Evolutionary conservation across 2,113 vertebrate genomes (phyloP), one percentile per base, ranked within the genome.

Genomic region (Otolemur garnettii): DNA sequence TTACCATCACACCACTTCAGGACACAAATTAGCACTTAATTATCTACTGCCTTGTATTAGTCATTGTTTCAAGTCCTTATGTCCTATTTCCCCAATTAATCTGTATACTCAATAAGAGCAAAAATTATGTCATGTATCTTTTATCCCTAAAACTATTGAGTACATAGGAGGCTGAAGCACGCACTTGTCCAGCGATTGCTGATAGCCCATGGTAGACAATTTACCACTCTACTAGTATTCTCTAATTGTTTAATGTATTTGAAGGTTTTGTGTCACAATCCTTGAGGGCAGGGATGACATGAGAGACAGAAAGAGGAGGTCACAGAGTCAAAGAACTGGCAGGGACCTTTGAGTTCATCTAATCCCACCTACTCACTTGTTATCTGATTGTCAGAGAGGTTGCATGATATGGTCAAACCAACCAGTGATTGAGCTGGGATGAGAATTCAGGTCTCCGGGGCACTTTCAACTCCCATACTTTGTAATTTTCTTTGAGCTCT

Each of bases 401-500:
- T 26, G 2, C 1, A 19, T 0, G 7, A 74, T 59, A 53, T 17
- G 53, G 18, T 77, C 79, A 74, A 55, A 45, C 50, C 53, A 30
- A 33, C 19, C 77, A 55, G 38, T 4, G 79, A 80, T 14, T 10
- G 5, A 1, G 3, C 57, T 42, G 17, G 50, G 21, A 30, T 12
- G 3, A 66, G 79, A 75, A 57, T n/a, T 57, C 19, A 26, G n/a
- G 28, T 71, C 75, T 77, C 45, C 30, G 26, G 33, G 69, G 60
- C 30, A 74, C 50, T 78, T 80, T 15, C 6, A 18, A 33, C 50
- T 38, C 60, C 7, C 2, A 30, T 0, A 62, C 64, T 91, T 68
- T 42, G 50, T 72, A 59, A 68, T 78, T 87, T 97, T 80, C 50
- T 79, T 71, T 69, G 50, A 4, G 87, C 18, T 90, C 62, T 91